Base-by-base conservation (phyloP, 2,797 vertebrate species). In the Channallabes apus region DNA sequence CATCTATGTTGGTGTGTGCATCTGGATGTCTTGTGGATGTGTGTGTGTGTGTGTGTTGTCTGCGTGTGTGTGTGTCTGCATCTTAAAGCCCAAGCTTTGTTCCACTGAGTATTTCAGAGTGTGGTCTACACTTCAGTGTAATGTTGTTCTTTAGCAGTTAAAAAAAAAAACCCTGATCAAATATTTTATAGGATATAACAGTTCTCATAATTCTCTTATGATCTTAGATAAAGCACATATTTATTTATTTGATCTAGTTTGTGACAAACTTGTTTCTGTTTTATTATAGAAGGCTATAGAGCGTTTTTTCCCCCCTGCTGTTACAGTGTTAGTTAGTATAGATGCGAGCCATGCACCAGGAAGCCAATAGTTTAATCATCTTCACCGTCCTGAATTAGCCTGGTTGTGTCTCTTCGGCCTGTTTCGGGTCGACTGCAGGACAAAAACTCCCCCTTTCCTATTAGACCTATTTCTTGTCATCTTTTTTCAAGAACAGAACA, bases 391-490 rank as follows among this genome's bases (percentile, higher is more conserved):
- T 88, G 73, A 89, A 86, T 87, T 84, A 89, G 79, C 82, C 68
- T 29, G 65, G 82, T 83, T 83, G 65, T 78, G 82, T 84, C 64
- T 67, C 69, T 75, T 81, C 58, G 80, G 75, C 79, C 80, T 29
- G n/a, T 86, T 75, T 87, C 79, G 2, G 81, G 88, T 89, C 86
- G 67, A 87, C 86, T 76, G 61, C 35, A 15, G 80, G 84, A 85
- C 82, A 87, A 82, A 86, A 75, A 84, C 76, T 51, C 78, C 32
- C 6, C 29, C 27, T 82, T 58, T 84, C 77, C 78, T 78, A 73
- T 80, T 69, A 78, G 84, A 89, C 87, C 84, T 87, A 73, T 86
- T 89, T 87, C 84, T 83, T 81, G 71, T 88, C 56, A 85, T 88
- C 86, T 77, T 51, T 56, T 62, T 88, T 88, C 56, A 14, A 67